Base-by-base conservation (phyloP, 2,888 invertebrate genomes). In the Drosophila neutralis region DNA sequence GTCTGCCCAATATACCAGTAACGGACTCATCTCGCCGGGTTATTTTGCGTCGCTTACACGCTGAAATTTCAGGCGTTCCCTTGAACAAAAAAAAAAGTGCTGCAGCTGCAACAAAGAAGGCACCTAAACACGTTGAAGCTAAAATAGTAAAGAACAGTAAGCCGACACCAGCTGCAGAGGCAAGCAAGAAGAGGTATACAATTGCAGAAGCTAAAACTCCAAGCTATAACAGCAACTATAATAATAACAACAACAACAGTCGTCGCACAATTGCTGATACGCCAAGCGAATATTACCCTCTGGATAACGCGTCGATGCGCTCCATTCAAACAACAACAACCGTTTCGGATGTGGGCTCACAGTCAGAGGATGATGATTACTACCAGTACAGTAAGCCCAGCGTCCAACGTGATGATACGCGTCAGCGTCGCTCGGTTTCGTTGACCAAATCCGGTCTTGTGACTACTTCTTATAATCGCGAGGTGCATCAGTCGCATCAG, bases 1-100 rank as follows among this genome's bases (percentile, higher is more conserved):
- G 92, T 0, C 72, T 93, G 38, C 91, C 92, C 0, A 92, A 92
- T 77, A 85, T 92, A 15, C 93, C 93, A 6, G 91, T 93, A 0
- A 92, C 93, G 0, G 91, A 91, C 40, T 91, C 91, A 1, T 92
- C 91, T 56, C 90, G 92, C 1, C 87, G 90, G 59, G 69, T 93
- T 7, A 78, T 93, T 6, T 80, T 92, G 10, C 89, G 88, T 27
- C 88, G 89, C 24, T 69, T 93, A 21, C 89, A 87, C 5, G 69
- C 74, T 1, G 76, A 82, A 6, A 91, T 93, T 54, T 74, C 85
- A 4, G 90, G 83, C 33, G 77, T 74, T 33, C 71, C 79, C 1
- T n/a, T 75, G 21, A 73, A 74, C 7, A 83, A 72, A 29, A 65
- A 49, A 27, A 87, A 71, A 72, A 73, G 8, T 61, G 58, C 60